Evolutionary conservation across 2,888 invertebrate genomes (phyloP).

Genomic region (Tuta absoluta): DNA sequence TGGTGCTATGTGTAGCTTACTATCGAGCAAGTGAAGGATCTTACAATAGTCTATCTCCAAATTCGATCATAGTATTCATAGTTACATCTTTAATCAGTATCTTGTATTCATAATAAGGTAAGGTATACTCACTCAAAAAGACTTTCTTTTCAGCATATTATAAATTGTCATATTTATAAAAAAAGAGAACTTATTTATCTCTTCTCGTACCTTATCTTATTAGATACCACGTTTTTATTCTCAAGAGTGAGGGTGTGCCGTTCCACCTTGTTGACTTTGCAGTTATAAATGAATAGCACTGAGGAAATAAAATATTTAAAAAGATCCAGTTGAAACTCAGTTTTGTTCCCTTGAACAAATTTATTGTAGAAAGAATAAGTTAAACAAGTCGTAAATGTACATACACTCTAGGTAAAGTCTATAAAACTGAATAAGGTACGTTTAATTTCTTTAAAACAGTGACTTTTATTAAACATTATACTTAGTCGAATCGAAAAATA

Average conservation of each 20-base stretch:
- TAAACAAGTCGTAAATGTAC: constrained; percentile 8
- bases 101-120: no score
- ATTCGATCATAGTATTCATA: no score
- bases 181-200: background rate
- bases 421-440: background rate
- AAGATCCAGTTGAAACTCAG: constrained; percentile 28
- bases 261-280: constrained; percentile 45
- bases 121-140: no score
- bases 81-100: no score
- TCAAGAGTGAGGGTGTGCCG: constrained; percentile 33
- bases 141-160: no score
- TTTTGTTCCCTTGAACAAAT: constrained; percentile 20
- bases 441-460: background rate
- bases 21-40: no score
- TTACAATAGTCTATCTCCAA: no score
- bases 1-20: no score
- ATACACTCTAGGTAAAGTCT: background rate
- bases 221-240: constrained; percentile 40
- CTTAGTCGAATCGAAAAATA: no score
- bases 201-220: background rate
- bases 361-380: constrained; percentile 25
- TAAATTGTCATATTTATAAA: no score
- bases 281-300: constrained; percentile 40
- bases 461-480: no score
- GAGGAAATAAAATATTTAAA: constrained; percentile 40